A percentile compares a stretch with the other conserved stretches of the same genome.
Evolutionary conservation across 2,888 invertebrate species (phyloP).

Genomic region (Glyphotaelius pellucidus): DNA sequence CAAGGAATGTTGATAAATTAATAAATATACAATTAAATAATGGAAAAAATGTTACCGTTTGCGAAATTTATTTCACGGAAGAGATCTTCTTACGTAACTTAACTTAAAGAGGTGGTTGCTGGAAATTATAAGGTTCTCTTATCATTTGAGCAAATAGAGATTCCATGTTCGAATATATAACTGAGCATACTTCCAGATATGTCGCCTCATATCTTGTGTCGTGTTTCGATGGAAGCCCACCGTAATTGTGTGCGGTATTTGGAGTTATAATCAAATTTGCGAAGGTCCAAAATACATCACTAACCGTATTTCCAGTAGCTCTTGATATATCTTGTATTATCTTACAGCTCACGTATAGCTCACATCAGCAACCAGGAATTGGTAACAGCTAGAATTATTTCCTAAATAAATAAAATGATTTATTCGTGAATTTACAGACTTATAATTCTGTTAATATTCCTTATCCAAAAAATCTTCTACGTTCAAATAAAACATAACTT

Average conservation of each 20-base stretch:
- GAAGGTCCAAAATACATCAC: too few species aligned
- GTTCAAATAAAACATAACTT: background rate
- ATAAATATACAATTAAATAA: too few species aligned
- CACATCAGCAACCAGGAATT: too few species aligned
- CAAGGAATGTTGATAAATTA: too few species aligned
- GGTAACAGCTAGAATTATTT: too few species aligned
- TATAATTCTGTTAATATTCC: background rate
- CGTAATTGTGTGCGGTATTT: too few species aligned
- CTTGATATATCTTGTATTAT: too few species aligned
- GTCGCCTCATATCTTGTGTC: background rate
- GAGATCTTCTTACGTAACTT: too few species aligned
- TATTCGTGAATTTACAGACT: background rate
- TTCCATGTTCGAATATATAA: background rate
- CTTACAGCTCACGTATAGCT: too few species aligned
- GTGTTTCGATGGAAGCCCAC: background rate
- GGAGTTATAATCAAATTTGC: background rate
- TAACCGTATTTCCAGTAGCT: too few species aligned
- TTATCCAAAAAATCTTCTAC: background rate
- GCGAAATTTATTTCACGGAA: too few species aligned
- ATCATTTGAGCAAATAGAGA: background rate
- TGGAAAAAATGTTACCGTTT: too few species aligned
- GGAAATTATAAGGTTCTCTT: background rate
- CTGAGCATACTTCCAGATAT: background rate
- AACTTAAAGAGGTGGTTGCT: background rate
- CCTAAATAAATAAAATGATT: background rate